These are phyloP conservation scores for Sula dactylatra DNA, from an alignment of 2,113 vertebrate species.

Conservation along the genomic window DNA sequence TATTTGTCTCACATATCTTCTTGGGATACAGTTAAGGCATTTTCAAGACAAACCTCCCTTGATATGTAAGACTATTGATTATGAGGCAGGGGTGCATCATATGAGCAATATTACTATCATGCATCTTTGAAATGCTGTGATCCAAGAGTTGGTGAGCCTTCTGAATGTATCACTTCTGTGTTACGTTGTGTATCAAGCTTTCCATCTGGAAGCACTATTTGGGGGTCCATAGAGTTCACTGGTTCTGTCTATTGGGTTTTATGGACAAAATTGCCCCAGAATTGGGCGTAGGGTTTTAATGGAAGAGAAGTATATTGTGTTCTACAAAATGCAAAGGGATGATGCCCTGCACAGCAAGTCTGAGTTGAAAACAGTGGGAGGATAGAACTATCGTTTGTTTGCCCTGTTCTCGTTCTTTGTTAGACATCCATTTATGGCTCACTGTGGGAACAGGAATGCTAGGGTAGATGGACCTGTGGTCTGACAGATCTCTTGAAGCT, in stretches of 20 bases:
- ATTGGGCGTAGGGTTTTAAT: fast-evolving
- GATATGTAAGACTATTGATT: background rate
- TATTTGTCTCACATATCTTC: background rate
- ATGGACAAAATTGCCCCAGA: background rate
- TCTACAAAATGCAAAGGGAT: background rate
- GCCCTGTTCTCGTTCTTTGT: background rate
- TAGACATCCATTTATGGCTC: background rate
- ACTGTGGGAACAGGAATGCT: background rate
- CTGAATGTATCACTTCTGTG: background rate
- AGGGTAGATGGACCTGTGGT: background rate
- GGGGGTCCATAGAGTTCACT: background rate
- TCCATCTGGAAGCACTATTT: background rate
- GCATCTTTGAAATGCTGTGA: background rate
- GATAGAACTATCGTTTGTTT: background rate
- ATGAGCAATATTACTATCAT: background rate
- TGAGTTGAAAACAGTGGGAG: background rate
- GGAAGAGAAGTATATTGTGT: background rate
- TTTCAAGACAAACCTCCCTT: background rate
- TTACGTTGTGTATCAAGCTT: background rate
- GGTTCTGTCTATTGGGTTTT: background rate
- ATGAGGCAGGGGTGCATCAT: background rate
- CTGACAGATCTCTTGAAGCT: background rate
- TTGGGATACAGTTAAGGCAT: background rate
- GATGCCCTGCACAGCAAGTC: background rate
- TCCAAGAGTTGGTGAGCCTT: background rate